phyloP scores from a whole-genome alignment of 1,140 invertebrate species.

The Drosophila grimshawi region DNA sequence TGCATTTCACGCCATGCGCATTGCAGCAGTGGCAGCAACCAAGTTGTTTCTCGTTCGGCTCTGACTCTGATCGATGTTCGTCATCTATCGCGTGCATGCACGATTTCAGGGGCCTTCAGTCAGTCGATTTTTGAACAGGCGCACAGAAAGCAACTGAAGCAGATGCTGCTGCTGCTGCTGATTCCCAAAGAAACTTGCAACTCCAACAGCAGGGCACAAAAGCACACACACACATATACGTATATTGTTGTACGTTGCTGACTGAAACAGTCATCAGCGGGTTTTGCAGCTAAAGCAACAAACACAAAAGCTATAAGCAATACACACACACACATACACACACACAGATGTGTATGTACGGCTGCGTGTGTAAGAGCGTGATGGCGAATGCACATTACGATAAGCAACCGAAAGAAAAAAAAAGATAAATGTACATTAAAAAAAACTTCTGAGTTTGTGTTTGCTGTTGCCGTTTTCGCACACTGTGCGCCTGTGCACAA shows the following conservation, averaged over 20 bases:
- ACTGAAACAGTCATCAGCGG: slow-evolving; percentile 16
- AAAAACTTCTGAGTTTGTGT: slow-evolving; percentile 1
- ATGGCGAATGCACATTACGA: neutral
- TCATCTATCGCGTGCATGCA: slow-evolving; percentile 44
- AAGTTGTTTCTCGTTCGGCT: slow-evolving; percentile 34
- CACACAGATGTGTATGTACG: neutral
- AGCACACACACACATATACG: neutral
- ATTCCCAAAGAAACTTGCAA: slow-evolving; percentile 26
- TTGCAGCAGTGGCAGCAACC: slow-evolving; percentile 8
- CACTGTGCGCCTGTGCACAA: slow-evolving; percentile 67
- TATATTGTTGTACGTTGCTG: slow-evolving; percentile 12
- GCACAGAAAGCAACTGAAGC: slow-evolving; percentile 45
- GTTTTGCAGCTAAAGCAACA: slow-evolving; percentile 30
- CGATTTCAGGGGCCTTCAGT: slow-evolving; percentile 81
- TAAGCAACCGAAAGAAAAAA: neutral
- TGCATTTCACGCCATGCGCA: neutral
- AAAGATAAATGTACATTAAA: slow-evolving; percentile 2
- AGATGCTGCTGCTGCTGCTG: neutral
- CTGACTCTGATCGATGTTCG: slow-evolving; percentile 7
- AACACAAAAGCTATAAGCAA: slow-evolving; percentile 26
- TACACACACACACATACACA: neutral
- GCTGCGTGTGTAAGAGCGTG: neutral
- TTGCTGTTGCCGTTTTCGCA: slow-evolving; percentile 24
- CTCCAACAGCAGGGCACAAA: slow-evolving; percentile 36
- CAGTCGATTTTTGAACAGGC: slow-evolving; percentile 81